A percentile compares a stretch with the other conserved stretches of the same genome.
phyloP scores from a whole-genome alignment of 2,888 invertebrate species.

The Dilophus febrilis region DNA sequence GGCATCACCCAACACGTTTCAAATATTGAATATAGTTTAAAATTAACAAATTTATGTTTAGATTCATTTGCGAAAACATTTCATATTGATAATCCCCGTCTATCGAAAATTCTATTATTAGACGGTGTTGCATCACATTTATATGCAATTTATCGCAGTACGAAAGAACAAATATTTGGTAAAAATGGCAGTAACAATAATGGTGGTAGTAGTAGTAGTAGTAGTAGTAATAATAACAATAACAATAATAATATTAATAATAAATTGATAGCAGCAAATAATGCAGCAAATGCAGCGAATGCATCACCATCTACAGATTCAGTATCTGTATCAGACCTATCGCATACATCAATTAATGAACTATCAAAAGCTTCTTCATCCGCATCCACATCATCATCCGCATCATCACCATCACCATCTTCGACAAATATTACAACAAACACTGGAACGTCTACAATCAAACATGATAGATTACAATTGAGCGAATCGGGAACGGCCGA shows the following conservation, averaged over 20 bases:
- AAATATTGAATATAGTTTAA: conserved; percentile 25
- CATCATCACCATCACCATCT: conserved; percentile 10
- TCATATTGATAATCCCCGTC: conserved; percentile 21
- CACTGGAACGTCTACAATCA: conserved; percentile 8
- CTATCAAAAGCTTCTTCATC: conserved; percentile 10
- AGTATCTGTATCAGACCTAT: background rate
- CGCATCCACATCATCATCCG: conserved; percentile 8
- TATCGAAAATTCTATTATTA: conserved; percentile 25
- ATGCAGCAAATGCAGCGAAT: background rate
- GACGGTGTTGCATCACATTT: conserved; percentile 27
- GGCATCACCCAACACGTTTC: conserved; percentile 27
- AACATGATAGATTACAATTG: conserved; percentile 4
- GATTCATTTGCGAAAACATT: conserved; percentile 25
- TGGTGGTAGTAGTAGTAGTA: no score
- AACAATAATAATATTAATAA: no score
- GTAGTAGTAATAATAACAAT: no score
- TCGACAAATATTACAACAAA: no score
- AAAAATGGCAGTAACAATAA: background rate
- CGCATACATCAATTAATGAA: conserved; percentile 7
- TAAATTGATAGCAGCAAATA: background rate
- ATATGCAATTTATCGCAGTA: conserved; percentile 26
- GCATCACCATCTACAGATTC: background rate
- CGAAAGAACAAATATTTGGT: background rate
- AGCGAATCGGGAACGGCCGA: no score
- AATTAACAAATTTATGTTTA: conserved; percentile 23